These are phyloP conservation scores for Zele albiditarsus DNA, from an alignment of 2,888 invertebrate genomes.

Conservation along the genomic window DNA sequence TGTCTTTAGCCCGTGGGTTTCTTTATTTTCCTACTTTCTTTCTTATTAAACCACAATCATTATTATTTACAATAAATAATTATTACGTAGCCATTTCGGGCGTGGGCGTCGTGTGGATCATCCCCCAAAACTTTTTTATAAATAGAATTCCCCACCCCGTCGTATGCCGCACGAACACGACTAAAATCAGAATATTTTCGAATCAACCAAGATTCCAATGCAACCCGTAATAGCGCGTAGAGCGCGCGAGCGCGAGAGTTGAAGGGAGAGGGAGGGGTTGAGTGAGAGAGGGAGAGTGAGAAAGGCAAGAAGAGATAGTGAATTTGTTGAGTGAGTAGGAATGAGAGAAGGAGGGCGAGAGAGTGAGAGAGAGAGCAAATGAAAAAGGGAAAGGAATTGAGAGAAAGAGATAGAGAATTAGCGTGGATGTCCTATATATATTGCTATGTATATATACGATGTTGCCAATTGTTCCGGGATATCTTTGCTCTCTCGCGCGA, in stretches of 20 bases:
- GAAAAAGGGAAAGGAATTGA: background rate
- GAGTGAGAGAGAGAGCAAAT: background rate
- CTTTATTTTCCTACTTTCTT: background rate
- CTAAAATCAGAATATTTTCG: constrained; percentile 69
- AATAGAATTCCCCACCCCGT: constrained; percentile 67
- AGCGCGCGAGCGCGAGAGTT: constrained; percentile 32
- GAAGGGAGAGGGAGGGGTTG: constrained; percentile 10
- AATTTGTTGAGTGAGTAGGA: background rate
- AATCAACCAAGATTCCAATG: constrained; percentile 58
- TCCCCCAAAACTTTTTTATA: constrained; percentile 65
- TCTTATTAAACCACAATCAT: constrained; percentile 18
- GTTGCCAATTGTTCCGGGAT: constrained; percentile 51
- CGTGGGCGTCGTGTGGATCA: constrained; percentile 70
- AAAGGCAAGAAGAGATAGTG: constrained; percentile 11
- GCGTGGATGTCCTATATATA: constrained; percentile 28
- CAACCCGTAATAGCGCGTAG: constrained; percentile 47
- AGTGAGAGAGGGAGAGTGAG: constrained; percentile 32
- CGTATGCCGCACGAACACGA: constrained; percentile 52
- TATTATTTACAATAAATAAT: constrained; percentile 60
- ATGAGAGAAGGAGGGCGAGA: background rate
- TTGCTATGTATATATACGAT: constrained; percentile 33
- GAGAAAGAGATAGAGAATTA: constrained; percentile 5
- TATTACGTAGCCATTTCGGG: constrained; percentile 66
- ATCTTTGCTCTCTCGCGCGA: constrained; percentile 14
- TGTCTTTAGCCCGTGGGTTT: constrained; percentile 44